Conservation (phyloP, 2,888 invertebrate species). For the Onthophagus sagittarius region DNA sequence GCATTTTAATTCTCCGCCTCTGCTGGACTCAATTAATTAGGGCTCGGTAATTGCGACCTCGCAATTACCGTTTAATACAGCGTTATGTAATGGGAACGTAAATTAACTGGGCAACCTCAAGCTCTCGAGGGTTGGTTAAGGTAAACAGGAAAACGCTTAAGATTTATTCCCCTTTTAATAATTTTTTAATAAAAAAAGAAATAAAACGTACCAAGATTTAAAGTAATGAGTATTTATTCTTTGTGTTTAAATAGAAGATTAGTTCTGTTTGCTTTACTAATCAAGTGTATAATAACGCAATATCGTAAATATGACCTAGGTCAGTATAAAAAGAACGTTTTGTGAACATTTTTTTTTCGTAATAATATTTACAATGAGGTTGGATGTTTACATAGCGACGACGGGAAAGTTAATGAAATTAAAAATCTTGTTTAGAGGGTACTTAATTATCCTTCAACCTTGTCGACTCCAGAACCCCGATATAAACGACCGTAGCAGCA, state of each 20-base stretch:
- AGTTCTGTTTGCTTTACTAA: too few species aligned
- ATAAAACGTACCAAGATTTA: too few species aligned
- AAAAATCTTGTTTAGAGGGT: background rate
- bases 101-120: background rate
- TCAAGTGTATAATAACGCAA: too few species aligned
- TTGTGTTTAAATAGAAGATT: too few species aligned
- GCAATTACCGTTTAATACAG: background rate
- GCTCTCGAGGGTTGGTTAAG: background rate
- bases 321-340: too few species aligned
- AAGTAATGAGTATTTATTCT: too few species aligned
- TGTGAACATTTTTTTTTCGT: too few species aligned
- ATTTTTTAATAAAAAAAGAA: too few species aligned
- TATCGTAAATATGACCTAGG: too few species aligned
- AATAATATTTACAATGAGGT: too few species aligned
- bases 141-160: too few species aligned
- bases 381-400: background rate
- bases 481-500: background rate
- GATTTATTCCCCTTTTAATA: too few species aligned
- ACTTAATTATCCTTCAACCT: background rate
- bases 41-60: background rate
- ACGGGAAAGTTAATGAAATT: background rate
- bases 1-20: background rate
- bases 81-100: background rate
- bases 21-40: background rate
- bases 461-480: background rate